A percentile compares a stretch with the other conserved stretches of the same genome.
These are phyloP conservation scores for Callyntrura sp. DNA, from an alignment of 2,888 invertebrate genomes.

Conservation along the genomic window DNA sequence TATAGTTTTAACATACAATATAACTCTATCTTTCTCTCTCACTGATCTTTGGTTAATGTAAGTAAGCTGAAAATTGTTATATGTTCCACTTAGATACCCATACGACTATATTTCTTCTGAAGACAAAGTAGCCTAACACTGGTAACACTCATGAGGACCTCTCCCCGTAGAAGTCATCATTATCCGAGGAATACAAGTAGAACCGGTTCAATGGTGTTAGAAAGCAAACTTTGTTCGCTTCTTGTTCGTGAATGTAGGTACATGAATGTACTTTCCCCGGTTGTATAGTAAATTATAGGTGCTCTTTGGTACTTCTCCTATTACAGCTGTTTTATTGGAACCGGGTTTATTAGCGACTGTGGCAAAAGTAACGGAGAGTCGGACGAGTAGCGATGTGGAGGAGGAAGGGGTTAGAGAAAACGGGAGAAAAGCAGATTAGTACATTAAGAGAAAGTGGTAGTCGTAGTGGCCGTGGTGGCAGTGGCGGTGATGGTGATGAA, in stretches of 20 bases:
- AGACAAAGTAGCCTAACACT: too few species aligned
- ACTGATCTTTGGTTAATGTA: too few species aligned
- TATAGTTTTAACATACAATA: background rate
- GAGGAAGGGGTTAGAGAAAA: constrained; percentile 7
- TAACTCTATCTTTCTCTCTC: constrained; percentile 8
- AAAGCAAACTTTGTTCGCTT: constrained; percentile 44
- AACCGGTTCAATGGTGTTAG: constrained; percentile 4
- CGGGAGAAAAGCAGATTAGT: constrained; percentile 65
- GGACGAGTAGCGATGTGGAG: background rate
- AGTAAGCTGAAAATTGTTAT: too few species aligned
- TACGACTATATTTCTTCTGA: too few species aligned
- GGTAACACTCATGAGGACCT: too few species aligned
- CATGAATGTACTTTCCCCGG: too few species aligned
- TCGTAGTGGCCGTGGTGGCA: background rate
- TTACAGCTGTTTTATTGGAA: constrained; percentile 26
- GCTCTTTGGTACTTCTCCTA: too few species aligned
- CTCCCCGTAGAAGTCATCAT: too few species aligned
- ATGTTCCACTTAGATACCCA: too few species aligned
- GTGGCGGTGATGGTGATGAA: constrained; percentile 8
- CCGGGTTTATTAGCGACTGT: constrained; percentile 64
- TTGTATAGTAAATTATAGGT: too few species aligned
- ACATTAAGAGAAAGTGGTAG: constrained; percentile 66
- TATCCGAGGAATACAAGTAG: constrained; percentile 13
- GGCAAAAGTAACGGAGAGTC: too few species aligned
- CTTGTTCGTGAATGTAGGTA: background rate